A percentile compares a stretch with the other conserved stretches of the same genome.
phyloP scores from a whole-genome alignment of 2,888 invertebrate genomes.

The Hartigia nigra region DNA sequence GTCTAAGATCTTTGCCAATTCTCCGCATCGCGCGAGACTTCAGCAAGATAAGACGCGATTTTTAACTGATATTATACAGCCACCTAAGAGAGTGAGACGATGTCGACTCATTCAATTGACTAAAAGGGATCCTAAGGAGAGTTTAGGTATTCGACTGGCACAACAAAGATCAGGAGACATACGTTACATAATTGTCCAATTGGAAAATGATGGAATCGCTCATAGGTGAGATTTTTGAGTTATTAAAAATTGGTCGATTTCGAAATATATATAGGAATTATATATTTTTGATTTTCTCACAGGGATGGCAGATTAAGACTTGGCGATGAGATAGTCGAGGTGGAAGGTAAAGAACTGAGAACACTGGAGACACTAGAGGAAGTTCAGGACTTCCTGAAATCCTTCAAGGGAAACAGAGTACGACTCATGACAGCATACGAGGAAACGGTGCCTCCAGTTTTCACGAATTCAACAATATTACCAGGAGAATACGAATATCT shows the following conservation, averaged over 20 bases:
- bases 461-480: constrained; percentile 38
- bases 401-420: constrained; percentile 55
- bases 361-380: constrained; percentile 69
- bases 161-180: constrained; percentile 68
- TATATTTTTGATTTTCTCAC: constrained; percentile 15
- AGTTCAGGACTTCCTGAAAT: constrained; percentile 60
- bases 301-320: constrained; percentile 85
- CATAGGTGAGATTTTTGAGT: constrained; percentile 61
- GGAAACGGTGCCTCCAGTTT: constrained; percentile 58
- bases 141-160: constrained; percentile 78
- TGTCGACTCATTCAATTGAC: constrained; percentile 76
- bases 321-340: constrained; percentile 91
- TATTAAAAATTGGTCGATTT: neutral
- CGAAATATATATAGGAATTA: neutral
- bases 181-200: constrained; percentile 63
- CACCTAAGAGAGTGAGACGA: constrained; percentile 64
- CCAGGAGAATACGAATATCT: constrained; percentile 50
- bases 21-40: constrained; percentile 54
- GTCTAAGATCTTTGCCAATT: constrained; percentile 10
- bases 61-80: constrained; percentile 58
- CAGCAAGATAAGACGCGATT: constrained; percentile 62
- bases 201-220: constrained; percentile 68
- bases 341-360: constrained; percentile 84
- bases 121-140: constrained; percentile 75
- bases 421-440: constrained; percentile 60